phyloP scores from a whole-genome alignment of 2,888 invertebrate genomes.

The Dryadula phaetusa region DNA sequence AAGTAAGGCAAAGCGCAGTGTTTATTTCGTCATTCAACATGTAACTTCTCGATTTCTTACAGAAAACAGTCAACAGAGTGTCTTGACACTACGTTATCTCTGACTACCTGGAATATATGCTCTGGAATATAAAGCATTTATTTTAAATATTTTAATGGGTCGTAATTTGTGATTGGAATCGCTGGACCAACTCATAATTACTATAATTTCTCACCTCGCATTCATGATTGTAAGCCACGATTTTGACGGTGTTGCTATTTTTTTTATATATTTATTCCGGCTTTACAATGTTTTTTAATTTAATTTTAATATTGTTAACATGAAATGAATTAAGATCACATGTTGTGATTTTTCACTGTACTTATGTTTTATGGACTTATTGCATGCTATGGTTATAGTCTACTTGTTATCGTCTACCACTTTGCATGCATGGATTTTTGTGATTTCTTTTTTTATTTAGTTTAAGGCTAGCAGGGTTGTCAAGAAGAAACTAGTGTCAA shows the following conservation, averaged over 20 bases:
- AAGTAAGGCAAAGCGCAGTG: too few relatives aligned
- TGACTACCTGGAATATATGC: too few relatives aligned
- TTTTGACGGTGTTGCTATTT: neutral
- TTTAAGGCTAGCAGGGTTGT: too few relatives aligned
- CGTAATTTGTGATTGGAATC: constrained; percentile 10
- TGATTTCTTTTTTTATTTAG: too few relatives aligned
- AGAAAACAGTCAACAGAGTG: too few relatives aligned
- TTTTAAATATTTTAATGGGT: neutral
- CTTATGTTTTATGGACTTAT: neutral
- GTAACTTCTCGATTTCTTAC: too few relatives aligned
- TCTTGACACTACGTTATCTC: too few relatives aligned
- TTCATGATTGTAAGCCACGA: neutral
- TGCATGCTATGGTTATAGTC: neutral
- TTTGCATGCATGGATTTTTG: too few relatives aligned
- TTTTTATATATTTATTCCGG: neutral
- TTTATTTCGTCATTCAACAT: too few relatives aligned
- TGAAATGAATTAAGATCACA: neutral
- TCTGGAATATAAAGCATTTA: too few relatives aligned
- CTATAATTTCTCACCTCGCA: constrained; percentile 9
- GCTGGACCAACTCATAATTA: constrained; percentile 16
- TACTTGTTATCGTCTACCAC: too few relatives aligned
- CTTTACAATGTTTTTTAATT: neutral
- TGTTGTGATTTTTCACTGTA: neutral
- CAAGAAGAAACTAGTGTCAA: too few relatives aligned
- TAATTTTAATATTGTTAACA: neutral